These are phyloP conservation scores for Ctenodactylus gundi DNA, from an alignment of 2,113 vertebrate genomes.

Conservation along the genomic window DNA sequence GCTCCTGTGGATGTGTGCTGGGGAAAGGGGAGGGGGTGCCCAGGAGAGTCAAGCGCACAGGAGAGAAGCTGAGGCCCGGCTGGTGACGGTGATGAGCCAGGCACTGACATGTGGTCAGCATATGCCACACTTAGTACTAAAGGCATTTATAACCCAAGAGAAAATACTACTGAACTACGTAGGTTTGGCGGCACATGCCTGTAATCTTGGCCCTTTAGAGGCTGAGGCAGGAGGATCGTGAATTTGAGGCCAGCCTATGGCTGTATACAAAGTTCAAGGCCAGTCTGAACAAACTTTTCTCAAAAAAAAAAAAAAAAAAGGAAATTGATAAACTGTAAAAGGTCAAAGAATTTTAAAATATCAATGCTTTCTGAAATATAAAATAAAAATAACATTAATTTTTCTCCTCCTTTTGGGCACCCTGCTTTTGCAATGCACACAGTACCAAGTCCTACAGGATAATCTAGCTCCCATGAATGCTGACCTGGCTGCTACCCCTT, in stretches of 20 bases:
- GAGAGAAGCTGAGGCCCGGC: neutral
- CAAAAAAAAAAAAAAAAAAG: neutral
- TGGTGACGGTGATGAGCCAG: neutral
- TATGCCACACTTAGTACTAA: neutral
- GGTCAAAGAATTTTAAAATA: too few species aligned
- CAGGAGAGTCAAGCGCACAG: neutral
- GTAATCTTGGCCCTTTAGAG: neutral
- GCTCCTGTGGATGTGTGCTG: neutral
- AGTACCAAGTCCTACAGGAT: neutral
- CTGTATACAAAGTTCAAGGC: neutral
- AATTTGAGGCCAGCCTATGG: neutral
- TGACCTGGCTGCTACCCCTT: rapidly evolving
- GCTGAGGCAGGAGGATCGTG: neutral
- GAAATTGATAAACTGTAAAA: neutral
- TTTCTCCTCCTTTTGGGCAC: neutral
- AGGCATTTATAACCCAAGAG: neutral
- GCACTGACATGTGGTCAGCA: neutral
- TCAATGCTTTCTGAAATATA: neutral
- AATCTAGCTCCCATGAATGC: neutral
- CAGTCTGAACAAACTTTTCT: neutral
- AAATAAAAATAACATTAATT: neutral
- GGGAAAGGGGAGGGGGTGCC: neutral
- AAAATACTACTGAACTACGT: neutral
- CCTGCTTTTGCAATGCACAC: neutral
- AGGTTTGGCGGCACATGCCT: too few species aligned